A percentile compares a stretch with the other conserved stretches of the same genome.
Conservation (phyloP, 2,113 vertebrate species). For the Bucco capensis region DNA sequence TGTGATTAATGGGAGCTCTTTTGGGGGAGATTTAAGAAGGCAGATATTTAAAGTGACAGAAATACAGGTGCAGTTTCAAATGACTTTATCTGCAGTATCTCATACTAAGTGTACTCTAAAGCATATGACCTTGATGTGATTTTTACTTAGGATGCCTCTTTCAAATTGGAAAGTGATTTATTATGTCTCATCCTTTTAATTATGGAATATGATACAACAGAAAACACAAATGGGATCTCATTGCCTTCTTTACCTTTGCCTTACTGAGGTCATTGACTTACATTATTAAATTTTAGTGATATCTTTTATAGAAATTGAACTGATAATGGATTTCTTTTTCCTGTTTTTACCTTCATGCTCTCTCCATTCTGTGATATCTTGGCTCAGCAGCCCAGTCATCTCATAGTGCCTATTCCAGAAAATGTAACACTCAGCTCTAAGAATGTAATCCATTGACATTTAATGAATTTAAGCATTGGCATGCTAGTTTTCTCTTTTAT, state of each 20-base stretch:
- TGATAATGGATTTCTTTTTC: conserved; percentile 22
- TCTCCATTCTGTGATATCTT: conserved; percentile 21
- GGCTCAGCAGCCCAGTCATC: conserved; percentile 65
- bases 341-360: not conserved
- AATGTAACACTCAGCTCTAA: conserved; percentile 71
- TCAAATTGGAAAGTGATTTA: not conserved
- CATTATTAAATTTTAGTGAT: not conserved
- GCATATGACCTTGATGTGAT: not conserved
- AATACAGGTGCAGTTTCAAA: not conserved
- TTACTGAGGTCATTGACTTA: not conserved
- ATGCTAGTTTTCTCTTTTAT: not conserved
- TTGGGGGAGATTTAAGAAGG: not conserved
- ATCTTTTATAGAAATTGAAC: conserved; percentile 2
- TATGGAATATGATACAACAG: not conserved
- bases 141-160: not conserved
- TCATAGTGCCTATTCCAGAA: conserved; percentile 78
- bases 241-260: not conserved
- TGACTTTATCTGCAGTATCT: not conserved
- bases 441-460: conserved; percentile 66
- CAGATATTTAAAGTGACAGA: not conserved
- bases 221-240: not conserved
- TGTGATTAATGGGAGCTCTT: not conserved
- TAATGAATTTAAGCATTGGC: not conserved
- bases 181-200: not conserved
- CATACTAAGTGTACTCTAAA: not conserved